phyloP scores from a whole-genome alignment of 2,113 vertebrate genomes.

The Canis aureus region DNA sequence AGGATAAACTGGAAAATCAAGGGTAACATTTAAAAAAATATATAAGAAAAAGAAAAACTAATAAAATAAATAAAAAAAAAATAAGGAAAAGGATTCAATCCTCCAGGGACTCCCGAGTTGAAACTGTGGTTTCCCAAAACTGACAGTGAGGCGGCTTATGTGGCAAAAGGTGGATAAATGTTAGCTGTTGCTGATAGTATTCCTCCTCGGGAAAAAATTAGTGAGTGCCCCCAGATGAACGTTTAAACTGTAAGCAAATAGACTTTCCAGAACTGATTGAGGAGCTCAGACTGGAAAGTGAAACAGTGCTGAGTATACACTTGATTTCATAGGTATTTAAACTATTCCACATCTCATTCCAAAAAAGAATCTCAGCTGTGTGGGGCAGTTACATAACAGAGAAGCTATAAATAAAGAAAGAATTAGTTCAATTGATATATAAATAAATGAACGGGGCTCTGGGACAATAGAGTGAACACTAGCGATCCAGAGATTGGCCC shows the following conservation, averaged over 20 bases:
- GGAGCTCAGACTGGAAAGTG: not conserved
- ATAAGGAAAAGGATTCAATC: not conserved
- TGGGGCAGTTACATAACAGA: conserved; percentile 70
- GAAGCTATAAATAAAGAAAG: conserved; percentile 64
- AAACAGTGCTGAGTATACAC: not conserved
- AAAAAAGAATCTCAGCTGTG: conserved; percentile 63
- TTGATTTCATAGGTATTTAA: conserved; percentile 68
- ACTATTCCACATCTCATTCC: conserved; percentile 63
- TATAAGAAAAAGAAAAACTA: too few species aligned
- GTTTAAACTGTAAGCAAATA: not conserved
- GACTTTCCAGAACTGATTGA: conserved; percentile 32
- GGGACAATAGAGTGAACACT: not conserved
- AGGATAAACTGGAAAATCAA: conserved; percentile 12
- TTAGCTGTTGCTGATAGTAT: not conserved
- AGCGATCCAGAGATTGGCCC: not conserved
- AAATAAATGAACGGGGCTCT: conserved; percentile 64
- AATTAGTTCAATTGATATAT: conserved; percentile 70
- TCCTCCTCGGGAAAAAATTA: not conserved
- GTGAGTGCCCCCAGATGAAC: not conserved
- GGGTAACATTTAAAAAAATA: not conserved
- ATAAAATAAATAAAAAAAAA: not conserved
- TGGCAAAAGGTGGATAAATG: not conserved
- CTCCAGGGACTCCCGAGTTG: not conserved
- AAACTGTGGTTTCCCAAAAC: not conserved
- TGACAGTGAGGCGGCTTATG: not conserved